Base-by-base conservation (phyloP, 2,113 vertebrate genomes). In the Poecilia latipinna region DNA sequence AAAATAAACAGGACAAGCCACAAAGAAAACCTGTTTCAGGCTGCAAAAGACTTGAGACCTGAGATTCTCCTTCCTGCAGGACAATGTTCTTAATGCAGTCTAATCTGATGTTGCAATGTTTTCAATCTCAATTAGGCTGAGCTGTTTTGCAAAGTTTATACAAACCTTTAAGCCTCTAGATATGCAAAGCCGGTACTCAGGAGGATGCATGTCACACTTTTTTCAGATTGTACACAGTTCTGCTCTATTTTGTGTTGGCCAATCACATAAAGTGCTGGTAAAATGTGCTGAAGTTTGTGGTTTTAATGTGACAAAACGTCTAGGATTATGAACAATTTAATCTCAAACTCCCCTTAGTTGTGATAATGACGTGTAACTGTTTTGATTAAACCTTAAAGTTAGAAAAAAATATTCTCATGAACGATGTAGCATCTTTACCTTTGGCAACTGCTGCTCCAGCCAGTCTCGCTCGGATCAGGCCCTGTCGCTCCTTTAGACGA, bases 401-500 rank as follows among this genome's bases (percentile, higher is more conserved):
- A 75, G 8, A 8, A 57, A 57, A 57, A 24, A n/a, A 35, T 12
- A 71, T n/a, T 65, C 12, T n/a, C n/a, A 44, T 65, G n/a, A 5
- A 11, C 3, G 10, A 37, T 33, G 19, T 15, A 31, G 13, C 62
- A 24, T 22, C 12, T 4, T 84, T 93, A 99, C 98, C 98, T 93
- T 86, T 96, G 84, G 98, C 97, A 0, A 91, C 75, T 78, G 94
- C 85, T 0, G 97, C 97, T 51, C 98, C 98, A 0, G 95, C 96
- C 80, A 99, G 89, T 24, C 98, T 86, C 60, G 98, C 98, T 77
- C 98, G 92, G 89, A 99, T 99, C 68, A 99, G 94, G 0, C 98
- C 98, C 1, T 99, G 95, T 15, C 98, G 94, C 86, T 99, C 95
- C 89, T 87, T 94, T 31, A 99, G 96, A 22, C 78, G 98, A 83